phyloP scores from a whole-genome alignment of 1,140 invertebrate genomes.

The Dreissena polymorpha region DNA sequence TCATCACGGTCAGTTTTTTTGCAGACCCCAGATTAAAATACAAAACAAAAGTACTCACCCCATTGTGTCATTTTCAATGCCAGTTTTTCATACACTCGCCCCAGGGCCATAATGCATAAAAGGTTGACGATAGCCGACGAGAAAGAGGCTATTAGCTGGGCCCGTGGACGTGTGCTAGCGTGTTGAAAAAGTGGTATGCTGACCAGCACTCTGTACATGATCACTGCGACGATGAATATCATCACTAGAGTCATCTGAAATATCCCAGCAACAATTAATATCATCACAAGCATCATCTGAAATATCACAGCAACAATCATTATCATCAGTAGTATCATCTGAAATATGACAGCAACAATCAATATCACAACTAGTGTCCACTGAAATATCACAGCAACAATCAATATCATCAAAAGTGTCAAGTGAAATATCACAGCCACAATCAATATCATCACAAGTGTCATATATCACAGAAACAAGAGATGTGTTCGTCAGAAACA shows the following conservation, averaged over 20 bases:
- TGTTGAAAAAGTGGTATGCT: conserved; percentile 84
- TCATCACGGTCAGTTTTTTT: too few species aligned
- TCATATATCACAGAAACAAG: too few species aligned
- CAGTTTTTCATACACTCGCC: conserved; percentile 90
- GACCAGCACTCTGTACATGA: conserved; percentile 87
- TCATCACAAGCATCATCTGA: not conserved
- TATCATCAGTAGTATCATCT: not conserved
- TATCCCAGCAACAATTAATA: conserved; percentile 19
- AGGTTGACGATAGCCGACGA: conserved; percentile 88
- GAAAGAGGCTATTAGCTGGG: conserved; percentile 85
- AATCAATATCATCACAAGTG: too few species aligned
- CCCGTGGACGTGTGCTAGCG: conserved; percentile 82
- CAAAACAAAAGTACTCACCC: conserved; percentile 79
- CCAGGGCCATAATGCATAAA: conserved; percentile 84
- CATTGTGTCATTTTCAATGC: conserved; percentile 96
- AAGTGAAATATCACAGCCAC: too few species aligned
- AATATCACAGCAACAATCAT: not conserved
- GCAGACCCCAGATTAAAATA: too few species aligned
- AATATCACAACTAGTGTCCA: conserved; percentile 88
- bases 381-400: too few species aligned
- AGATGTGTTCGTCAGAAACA: too few species aligned
- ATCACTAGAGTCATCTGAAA: conserved; percentile 86
- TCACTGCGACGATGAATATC: conserved; percentile 88
- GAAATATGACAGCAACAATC: conserved; percentile 85
- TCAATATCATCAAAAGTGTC: too few species aligned